A percentile compares a stretch with the other conserved stretches of the same genome.
Evolutionary conservation across 2,888 invertebrate species (phyloP).

Genomic region (Tiliacea citrago): DNA sequence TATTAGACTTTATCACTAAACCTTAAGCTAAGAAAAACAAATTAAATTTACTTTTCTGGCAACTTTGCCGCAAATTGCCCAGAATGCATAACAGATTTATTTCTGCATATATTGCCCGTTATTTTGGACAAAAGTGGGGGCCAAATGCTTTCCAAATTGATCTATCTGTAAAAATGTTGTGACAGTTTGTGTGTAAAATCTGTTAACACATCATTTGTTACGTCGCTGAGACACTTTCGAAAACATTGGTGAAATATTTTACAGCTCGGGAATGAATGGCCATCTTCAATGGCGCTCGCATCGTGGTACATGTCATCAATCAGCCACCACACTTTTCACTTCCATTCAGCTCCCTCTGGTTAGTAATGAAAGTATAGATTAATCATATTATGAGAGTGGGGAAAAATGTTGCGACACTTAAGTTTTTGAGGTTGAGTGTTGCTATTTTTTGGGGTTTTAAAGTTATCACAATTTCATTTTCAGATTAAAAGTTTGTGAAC

Average conservation of each 20-base stretch:
- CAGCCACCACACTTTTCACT: constrained; percentile 73
- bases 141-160: constrained; percentile 45
- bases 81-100: constrained; percentile 27
- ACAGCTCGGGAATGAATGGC: constrained; percentile 66
- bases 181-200: constrained; percentile 65
- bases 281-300: constrained; percentile 51
- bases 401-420: constrained; percentile 14
- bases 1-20: background rate
- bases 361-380: constrained; percentile 71
- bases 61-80: constrained; percentile 5
- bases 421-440: constrained; percentile 16
- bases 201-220: constrained; percentile 69
- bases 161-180: constrained; percentile 52
- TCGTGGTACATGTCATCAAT: constrained; percentile 72
- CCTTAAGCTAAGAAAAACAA: background rate
- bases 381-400: constrained; percentile 64
- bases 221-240: constrained; percentile 58
- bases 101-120: constrained; percentile 8
- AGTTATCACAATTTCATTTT: background rate
- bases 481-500: background rate
- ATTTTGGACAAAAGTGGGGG: constrained; percentile 29
- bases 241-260: constrained; percentile 72
- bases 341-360: constrained; percentile 48
- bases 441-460: background rate
- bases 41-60: constrained; percentile 7